A percentile compares a stretch with the other conserved stretches of the same genome.
phyloP scores from a whole-genome alignment of 2,113 vertebrate species.

The Epinephelus lanceolatus region DNA sequence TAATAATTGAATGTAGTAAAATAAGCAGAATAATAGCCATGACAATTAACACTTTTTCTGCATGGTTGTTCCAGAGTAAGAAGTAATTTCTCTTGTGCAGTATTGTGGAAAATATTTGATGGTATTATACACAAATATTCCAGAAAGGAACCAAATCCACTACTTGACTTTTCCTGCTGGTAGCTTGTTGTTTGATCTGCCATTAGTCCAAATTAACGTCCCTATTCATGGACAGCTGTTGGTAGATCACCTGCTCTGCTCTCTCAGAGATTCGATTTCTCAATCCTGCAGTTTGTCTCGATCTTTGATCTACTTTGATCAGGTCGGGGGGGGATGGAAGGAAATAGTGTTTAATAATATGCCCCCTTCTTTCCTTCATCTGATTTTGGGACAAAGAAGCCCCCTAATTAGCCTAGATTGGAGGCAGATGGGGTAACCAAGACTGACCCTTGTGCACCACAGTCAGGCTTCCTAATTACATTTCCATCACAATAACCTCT shows the following conservation, averaged over 20 bases:
- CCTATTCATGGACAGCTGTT: constrained; percentile 56
- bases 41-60: background rate
- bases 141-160: constrained; percentile 5
- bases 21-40: constrained; percentile 4
- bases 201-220: constrained; percentile 37
- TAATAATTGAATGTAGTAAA: constrained; percentile 7
- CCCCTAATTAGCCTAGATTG: constrained; percentile 86
- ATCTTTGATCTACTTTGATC: constrained; percentile 81
- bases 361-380: constrained; percentile 67
- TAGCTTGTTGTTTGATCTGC: constrained; percentile 13
- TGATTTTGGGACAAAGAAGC: constrained; percentile 84
- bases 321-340: constrained; percentile 42
- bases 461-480: constrained; percentile 83
- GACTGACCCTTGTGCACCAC: constrained; percentile 79
- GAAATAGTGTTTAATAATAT: constrained; percentile 77
- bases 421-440: constrained; percentile 88
- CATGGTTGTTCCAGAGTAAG: background rate
- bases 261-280: constrained; percentile 60
- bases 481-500: constrained; percentile 90
- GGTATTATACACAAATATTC: background rate
- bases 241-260: constrained; percentile 63
- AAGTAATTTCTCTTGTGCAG: background rate
- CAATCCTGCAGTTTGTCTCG: constrained; percentile 63
- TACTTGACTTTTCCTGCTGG: background rate
- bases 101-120: background rate